phyloP scores from a whole-genome alignment of 1,140 invertebrate species.

The Drosophila sturtevanti region DNA sequence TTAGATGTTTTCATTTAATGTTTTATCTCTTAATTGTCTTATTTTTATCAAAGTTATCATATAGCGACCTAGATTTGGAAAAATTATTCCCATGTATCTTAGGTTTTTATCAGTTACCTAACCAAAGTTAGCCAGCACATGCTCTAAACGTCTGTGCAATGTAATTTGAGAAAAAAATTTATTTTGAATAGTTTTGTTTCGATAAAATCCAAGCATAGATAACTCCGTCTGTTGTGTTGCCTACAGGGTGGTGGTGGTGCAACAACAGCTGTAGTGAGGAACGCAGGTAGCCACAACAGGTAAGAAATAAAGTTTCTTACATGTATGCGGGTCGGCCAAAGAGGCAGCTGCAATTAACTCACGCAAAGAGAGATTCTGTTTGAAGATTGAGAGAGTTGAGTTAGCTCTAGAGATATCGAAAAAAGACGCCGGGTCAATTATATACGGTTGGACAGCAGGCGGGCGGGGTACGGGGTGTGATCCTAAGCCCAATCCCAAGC shows the following conservation, averaged over 20 bases:
- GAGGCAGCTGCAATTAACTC: conserved; percentile 65
- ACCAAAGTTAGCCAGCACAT: conserved; percentile 36
- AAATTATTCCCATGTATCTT: conserved; percentile 14
- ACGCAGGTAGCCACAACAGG: conserved; percentile 48
- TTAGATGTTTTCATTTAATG: background rate
- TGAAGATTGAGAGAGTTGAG: background rate
- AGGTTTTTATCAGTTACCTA: conserved; percentile 62
- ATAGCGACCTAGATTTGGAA: conserved; percentile 37
- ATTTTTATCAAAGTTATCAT: conserved; percentile 42
- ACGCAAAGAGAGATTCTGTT: conserved; percentile 28
- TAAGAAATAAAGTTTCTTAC: conserved; percentile 29
- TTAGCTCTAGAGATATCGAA: conserved; percentile 18
- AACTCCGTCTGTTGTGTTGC: background rate
- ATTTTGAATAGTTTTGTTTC: conserved; percentile 51
- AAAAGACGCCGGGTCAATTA: conserved; percentile 54
- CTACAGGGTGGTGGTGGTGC: conserved; percentile 52
- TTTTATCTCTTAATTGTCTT: background rate
- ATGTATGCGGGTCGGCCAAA: conserved; percentile 42
- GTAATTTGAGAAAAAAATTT: conserved; percentile 31
- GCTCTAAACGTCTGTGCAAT: conserved; percentile 4
- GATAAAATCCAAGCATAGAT: conserved; percentile 45
- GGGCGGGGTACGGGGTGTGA: conserved; percentile 18
- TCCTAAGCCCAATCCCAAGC: background rate
- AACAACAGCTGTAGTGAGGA: conserved; percentile 60
- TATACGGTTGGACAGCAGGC: conserved; percentile 49